phyloP scores from a whole-genome alignment of 2,797 vertebrate genomes.

The Amblyopsis hoosieri region DNA sequence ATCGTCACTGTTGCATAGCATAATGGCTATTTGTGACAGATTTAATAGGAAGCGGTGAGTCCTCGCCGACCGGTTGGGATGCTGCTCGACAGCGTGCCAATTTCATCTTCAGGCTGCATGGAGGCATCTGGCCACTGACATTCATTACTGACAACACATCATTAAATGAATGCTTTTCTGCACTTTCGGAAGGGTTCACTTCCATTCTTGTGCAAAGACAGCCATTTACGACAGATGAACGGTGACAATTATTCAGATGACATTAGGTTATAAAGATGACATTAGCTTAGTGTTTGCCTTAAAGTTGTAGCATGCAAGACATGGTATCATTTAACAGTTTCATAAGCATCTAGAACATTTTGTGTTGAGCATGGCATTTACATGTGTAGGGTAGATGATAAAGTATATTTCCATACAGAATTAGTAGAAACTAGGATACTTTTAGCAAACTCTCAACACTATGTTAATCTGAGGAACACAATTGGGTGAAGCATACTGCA shows the following conservation, averaged over 20 bases:
- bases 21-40: slow-evolving; percentile 60
- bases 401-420: no score
- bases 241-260: slow-evolving; percentile 15
- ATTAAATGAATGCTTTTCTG: slow-evolving; percentile 47
- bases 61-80: slow-evolving; percentile 32
- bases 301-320: neutral
- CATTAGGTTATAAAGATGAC: neutral
- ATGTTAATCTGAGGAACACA: no score
- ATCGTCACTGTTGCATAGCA: slow-evolving; percentile 43
- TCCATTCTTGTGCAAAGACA: slow-evolving; percentile 10
- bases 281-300: slow-evolving; percentile 1
- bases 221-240: slow-evolving; percentile 4
- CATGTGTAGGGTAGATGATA: no score
- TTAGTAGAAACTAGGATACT: no score
- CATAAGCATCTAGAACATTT: no score
- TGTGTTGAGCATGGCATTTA: no score
- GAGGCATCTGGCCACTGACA: slow-evolving; percentile 47
- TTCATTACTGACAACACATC: slow-evolving; percentile 58
- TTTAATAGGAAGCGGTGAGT: slow-evolving; percentile 57
- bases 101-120: slow-evolving; percentile 47
- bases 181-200: slow-evolving; percentile 52
- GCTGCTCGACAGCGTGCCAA: slow-evolving; percentile 47
- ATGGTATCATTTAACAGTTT: no score
- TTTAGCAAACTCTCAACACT: no score
- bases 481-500: no score